These are phyloP conservation scores for Python bivittatus DNA, from an alignment of 2,113 vertebrate genomes.

Conservation along the genomic window DNA sequence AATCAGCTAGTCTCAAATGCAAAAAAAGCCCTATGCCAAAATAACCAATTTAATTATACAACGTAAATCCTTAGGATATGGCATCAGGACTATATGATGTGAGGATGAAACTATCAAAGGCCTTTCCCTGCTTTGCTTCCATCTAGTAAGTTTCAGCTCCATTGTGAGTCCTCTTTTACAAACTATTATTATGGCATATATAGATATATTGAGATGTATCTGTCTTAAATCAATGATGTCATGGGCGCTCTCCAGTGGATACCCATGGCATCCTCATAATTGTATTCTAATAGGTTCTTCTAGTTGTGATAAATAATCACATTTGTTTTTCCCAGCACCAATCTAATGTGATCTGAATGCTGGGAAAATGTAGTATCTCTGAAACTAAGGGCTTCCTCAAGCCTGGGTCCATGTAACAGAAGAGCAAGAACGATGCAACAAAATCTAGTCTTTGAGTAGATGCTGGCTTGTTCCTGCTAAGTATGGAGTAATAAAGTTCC, in stretches of 20 bases:
- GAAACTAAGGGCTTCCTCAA: neutral
- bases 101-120: neutral
- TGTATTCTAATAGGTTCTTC: neutral
- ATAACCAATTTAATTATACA: neutral
- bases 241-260: neutral
- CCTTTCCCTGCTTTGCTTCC: neutral
- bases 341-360: neutral
- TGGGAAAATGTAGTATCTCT: neutral
- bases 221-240: neutral
- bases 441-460: neutral
- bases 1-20: neutral
- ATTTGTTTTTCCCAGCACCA: neutral
- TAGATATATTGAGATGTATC: neutral
- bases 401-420: neutral
- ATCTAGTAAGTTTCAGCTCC: neutral
- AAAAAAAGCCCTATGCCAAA: neutral
- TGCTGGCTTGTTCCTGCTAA: neutral
- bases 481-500: neutral
- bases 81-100: neutral
- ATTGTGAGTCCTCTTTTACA: neutral
- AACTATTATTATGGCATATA: neutral
- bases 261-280: neutral
- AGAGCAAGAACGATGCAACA: neutral
- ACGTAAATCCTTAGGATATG: neutral
- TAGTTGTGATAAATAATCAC: neutral